A percentile compares a stretch with the other conserved stretches of the same genome.
These are phyloP conservation scores for Echinops telfairi DNA, from an alignment of 2,113 vertebrate genomes.

Conservation along the genomic window DNA sequence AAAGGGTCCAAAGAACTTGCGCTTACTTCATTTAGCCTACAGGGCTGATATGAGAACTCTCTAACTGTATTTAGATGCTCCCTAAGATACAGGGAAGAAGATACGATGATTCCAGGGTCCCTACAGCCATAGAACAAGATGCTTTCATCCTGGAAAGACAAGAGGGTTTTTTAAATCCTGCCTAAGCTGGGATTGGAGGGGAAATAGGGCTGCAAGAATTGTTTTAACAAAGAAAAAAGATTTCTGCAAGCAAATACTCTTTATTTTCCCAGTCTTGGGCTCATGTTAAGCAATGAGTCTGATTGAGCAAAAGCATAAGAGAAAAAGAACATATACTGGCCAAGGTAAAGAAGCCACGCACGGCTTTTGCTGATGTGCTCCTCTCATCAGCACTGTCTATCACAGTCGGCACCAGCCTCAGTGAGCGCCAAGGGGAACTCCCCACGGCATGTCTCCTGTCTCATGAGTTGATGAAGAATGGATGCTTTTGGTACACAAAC, in stretches of 20 bases:
- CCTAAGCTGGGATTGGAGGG: background rate
- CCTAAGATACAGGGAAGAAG: background rate
- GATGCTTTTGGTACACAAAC: background rate
- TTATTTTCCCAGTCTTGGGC: background rate
- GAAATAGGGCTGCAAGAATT: background rate
- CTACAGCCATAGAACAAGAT: background rate
- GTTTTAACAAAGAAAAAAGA: too few relatives aligned
- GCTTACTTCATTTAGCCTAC: conserved; percentile 11
- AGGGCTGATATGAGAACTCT: background rate
- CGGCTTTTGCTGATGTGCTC: background rate
- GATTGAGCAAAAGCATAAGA: conserved; percentile 45
- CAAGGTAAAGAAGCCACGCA: background rate
- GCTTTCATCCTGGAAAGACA: background rate
- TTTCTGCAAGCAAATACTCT: background rate
- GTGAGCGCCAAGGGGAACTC: background rate
- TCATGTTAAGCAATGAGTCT: conserved; percentile 12
- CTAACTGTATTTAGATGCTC: background rate
- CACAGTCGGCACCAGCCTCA: background rate
- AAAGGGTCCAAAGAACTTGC: background rate
- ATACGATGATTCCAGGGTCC: background rate
- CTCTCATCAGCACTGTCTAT: background rate
- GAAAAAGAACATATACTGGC: background rate
- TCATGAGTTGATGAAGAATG: background rate
- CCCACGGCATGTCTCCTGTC: background rate
- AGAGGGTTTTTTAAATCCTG: conserved; percentile 14